phyloP scores from a whole-genome alignment of 2,113 vertebrate genomes.

The Boulengeromyrus knoepffleri region DNA sequence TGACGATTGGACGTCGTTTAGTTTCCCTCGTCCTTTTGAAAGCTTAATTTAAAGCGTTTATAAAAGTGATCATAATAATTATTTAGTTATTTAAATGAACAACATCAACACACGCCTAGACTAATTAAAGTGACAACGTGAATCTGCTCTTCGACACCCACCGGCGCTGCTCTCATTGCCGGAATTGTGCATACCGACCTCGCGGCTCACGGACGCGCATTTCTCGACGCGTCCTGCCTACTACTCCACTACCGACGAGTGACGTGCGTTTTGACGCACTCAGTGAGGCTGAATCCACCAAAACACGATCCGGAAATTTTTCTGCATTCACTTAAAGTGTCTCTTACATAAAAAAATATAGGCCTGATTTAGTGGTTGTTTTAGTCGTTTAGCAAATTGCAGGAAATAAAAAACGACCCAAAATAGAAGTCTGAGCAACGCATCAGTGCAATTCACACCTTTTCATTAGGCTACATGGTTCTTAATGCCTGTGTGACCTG shows the following conservation, averaged over 20 bases:
- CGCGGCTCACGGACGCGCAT: background rate
- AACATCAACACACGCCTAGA: background rate
- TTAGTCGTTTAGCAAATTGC: background rate
- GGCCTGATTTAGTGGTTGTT: background rate
- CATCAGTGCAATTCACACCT: background rate
- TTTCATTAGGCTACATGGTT: background rate
- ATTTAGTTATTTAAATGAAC: constrained; percentile 37
- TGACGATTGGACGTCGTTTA: background rate
- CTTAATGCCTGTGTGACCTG: background rate
- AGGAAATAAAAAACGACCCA: background rate
- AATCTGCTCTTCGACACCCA: constrained; percentile 1
- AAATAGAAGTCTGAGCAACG: background rate
- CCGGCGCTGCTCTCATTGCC: background rate
- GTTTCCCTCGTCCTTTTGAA: background rate
- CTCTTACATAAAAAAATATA: background rate
- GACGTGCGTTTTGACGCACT: constrained; percentile 25
- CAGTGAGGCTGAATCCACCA: constrained; percentile 6
- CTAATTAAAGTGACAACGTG: constrained; percentile 4
- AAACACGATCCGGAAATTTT: constrained; percentile 4
- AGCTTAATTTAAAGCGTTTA: constrained; percentile 41
- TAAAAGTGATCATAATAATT: constrained; percentile 23
- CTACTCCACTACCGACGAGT: background rate
- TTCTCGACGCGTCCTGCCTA: background rate
- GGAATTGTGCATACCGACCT: background rate
- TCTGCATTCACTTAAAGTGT: background rate